Evolutionary conservation across 2,797 vertebrate genomes (phyloP).

Genomic region (Microctenopoma stevenorrisi): DNA sequence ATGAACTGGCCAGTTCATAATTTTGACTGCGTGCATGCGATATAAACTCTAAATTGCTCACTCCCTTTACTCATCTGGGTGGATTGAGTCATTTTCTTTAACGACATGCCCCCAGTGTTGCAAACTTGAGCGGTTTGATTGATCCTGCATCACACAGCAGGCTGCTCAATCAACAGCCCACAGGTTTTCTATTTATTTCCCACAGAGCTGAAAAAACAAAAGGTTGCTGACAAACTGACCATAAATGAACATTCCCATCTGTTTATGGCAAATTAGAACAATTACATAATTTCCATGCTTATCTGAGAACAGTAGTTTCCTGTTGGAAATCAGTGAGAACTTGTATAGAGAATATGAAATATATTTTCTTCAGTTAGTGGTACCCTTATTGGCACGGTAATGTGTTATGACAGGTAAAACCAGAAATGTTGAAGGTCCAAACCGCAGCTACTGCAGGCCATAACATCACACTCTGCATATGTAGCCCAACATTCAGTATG

Average conservation of each 20-base stretch:
- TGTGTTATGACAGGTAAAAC: slow-evolving; percentile 29
- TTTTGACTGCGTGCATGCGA: background rate
- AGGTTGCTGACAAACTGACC: slow-evolving; percentile 13
- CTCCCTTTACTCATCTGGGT: background rate
- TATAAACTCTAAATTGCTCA: background rate
- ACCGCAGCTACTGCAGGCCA: slow-evolving; percentile 13
- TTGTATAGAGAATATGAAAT: background rate
- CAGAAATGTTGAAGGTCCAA: slow-evolving; percentile 20
- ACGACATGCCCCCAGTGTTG: slow-evolving; percentile 3
- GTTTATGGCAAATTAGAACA: background rate
- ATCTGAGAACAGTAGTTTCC: too few relatives aligned
- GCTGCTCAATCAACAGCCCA: slow-evolving; percentile 21
- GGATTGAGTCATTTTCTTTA: slow-evolving; percentile 30
- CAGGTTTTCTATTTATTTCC: slow-evolving; percentile 38
- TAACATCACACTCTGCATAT: slow-evolving; percentile 1
- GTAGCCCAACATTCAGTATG: background rate
- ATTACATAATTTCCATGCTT: background rate
- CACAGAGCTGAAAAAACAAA: slow-evolving; percentile 24
- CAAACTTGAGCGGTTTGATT: slow-evolving; percentile 28
- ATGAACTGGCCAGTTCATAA: background rate
- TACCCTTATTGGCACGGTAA: background rate
- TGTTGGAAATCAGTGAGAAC: too few relatives aligned
- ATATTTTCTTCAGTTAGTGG: background rate
- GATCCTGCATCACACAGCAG: slow-evolving; percentile 25
- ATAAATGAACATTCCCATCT: slow-evolving; percentile 6